phyloP scores from a whole-genome alignment of 2,888 invertebrate genomes.

The Parochlus steinenii region DNA sequence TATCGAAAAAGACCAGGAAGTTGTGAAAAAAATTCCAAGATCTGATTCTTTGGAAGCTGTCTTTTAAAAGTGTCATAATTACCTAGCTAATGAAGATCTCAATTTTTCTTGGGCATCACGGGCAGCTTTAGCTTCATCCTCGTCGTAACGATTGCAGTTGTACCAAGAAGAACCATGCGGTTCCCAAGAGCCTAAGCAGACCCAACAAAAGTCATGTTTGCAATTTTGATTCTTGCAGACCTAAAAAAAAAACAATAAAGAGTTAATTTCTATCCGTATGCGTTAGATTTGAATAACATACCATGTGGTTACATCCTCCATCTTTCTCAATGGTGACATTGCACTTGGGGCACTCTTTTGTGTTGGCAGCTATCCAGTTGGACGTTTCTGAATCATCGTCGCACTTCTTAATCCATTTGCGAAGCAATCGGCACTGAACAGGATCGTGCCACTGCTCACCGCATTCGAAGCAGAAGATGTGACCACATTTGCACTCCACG shows the following conservation, averaged over 20 bases:
- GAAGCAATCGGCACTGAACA: conserved; percentile 80
- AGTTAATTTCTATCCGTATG: conserved; percentile 3
- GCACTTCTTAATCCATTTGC: conserved; percentile 97
- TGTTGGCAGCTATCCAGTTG: conserved; percentile 99
- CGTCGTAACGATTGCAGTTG: conserved; percentile 94
- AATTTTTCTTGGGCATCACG: conserved; percentile 92
- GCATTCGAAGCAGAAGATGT: conserved; percentile 91
- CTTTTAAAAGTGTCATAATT: conserved; percentile 88
- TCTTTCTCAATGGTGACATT: conserved; percentile 94
- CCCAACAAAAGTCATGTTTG: conserved; percentile 98
- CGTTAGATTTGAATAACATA: no score
- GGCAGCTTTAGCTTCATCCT: conserved; percentile 90
- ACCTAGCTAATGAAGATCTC: conserved; percentile 85
- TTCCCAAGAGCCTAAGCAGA: conserved; percentile 96
- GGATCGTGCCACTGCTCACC: conserved; percentile 98
- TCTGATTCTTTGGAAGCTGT: neutral
- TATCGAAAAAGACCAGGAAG: neutral
- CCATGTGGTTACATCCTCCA: conserved; percentile 99
- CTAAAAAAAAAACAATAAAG: conserved; percentile 6
- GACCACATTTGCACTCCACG: conserved; percentile 83
- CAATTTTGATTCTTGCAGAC: conserved; percentile 95
- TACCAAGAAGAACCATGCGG: conserved; percentile 98
- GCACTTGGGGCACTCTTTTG: conserved; percentile 97
- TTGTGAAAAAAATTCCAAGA: neutral
- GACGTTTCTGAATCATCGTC: conserved; percentile 98